Conservation (phyloP, 2,113 vertebrate genomes). For the Dunckerocampus dactyliophorus region DNA sequence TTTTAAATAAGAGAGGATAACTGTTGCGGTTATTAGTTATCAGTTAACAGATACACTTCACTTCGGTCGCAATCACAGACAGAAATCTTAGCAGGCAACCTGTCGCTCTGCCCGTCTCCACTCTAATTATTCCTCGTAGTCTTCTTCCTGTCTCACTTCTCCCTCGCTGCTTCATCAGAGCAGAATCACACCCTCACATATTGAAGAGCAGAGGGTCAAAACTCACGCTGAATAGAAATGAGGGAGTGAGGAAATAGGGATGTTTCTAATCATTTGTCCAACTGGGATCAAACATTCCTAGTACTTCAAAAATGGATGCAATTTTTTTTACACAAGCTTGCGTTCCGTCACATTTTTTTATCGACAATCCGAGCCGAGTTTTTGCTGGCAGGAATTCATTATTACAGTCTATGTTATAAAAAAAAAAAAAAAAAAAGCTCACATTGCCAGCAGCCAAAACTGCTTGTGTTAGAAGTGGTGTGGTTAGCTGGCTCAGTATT, state of each 20-base stretch:
- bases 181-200: background rate
- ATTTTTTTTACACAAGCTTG: too few species aligned
- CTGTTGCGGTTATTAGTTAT: slow-evolving; percentile 12
- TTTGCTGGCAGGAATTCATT: background rate
- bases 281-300: too few species aligned
- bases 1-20: background rate
- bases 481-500: slow-evolving; percentile 15
- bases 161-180: slow-evolving; percentile 22
- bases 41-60: slow-evolving; percentile 18
- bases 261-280: background rate
- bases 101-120: slow-evolving; percentile 14
- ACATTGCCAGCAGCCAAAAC: slow-evolving; percentile 3
- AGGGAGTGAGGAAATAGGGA: background rate
- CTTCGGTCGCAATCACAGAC: slow-evolving; percentile 47
- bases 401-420: background rate
- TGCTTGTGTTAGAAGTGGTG: background rate
- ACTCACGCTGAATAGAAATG: slow-evolving; percentile 5
- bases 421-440: slow-evolving; percentile 2
- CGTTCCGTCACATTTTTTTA: background rate
- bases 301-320: too few species aligned
- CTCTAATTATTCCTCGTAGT: slow-evolving; percentile 37
- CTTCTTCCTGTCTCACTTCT: background rate
- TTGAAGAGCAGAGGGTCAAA: slow-evolving; percentile 13
- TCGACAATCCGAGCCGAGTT: background rate
- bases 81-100: slow-evolving; percentile 20